Evolutionary conservation across 2,113 vertebrate genomes (phyloP).

Genomic region (Uropsilus gracilis): DNA sequence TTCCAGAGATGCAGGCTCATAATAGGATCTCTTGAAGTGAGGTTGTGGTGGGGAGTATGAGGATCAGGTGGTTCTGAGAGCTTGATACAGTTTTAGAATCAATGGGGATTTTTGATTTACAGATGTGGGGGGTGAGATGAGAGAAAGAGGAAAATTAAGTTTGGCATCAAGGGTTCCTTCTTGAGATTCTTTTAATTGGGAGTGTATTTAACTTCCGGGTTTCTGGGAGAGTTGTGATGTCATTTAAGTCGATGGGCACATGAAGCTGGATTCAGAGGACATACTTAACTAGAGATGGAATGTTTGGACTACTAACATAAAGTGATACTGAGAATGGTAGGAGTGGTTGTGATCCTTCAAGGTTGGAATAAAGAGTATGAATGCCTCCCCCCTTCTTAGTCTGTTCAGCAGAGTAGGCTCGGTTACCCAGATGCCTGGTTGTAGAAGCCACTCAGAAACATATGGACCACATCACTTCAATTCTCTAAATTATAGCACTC

Average conservation of each 20-base stretch:
- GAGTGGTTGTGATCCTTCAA: neutral
- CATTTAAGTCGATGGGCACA: neutral
- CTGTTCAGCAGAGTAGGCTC: neutral
- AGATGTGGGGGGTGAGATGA: neutral
- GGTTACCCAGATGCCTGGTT: neutral
- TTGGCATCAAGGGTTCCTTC: neutral
- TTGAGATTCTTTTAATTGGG: neutral
- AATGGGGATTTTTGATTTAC: neutral
- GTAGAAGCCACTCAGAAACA: neutral
- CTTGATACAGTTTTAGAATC: neutral
- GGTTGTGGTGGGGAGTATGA: neutral
- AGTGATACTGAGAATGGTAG: neutral
- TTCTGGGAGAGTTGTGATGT: neutral
- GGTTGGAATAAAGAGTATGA: neutral
- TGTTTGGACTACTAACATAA: neutral
- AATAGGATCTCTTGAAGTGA: neutral
- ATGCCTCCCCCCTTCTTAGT: neutral
- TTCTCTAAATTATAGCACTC: conserved; percentile 22
- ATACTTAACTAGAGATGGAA: neutral
- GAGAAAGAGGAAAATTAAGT: neutral
- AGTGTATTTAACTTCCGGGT: neutral
- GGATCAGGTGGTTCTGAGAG: neutral
- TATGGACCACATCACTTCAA: neutral
- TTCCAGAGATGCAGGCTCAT: neutral
- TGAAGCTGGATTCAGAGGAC: neutral